These are phyloP conservation scores for Bufo bufo DNA, from an alignment of 2,113 vertebrate genomes.

Conservation along the genomic window DNA sequence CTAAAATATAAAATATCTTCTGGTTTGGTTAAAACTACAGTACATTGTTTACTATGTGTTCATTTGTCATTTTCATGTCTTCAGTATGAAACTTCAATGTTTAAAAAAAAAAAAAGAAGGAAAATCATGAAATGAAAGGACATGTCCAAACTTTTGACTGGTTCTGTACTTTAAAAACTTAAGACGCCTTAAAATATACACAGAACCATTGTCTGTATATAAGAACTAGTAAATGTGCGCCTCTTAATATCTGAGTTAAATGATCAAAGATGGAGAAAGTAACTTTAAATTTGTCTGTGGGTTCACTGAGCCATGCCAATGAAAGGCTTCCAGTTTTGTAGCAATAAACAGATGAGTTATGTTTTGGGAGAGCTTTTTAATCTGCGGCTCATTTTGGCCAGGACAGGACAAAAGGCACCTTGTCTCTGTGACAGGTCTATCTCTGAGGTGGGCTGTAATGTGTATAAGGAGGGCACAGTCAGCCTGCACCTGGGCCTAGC, in stretches of 20 bases:
- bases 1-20: no score
- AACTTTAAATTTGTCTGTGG: not conserved
- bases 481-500: constrained; percentile 45
- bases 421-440: constrained; percentile 40
- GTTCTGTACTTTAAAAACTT: no score
- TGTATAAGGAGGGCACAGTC: constrained; percentile 27
- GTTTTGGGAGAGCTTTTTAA: constrained; percentile 47
- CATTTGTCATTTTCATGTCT: no score
- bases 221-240: not conserved
- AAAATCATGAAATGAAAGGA: no score
- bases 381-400: constrained; percentile 46
- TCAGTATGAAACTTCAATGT: no score
- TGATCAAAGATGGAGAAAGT: constrained; percentile 39
- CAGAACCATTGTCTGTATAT: not conserved
- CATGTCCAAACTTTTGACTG: no score
- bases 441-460: constrained; percentile 54
- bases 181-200: not conserved
- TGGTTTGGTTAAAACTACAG: no score
- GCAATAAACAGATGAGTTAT: constrained; percentile 54
- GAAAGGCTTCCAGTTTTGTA: constrained; percentile 49
- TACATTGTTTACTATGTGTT: no score
- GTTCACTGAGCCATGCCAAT: constrained; percentile 5
- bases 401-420: constrained; percentile 54
- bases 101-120: no score
- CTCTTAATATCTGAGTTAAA: not conserved